Base-by-base conservation (phyloP, 2,797 vertebrate genomes). In the Poeciliopsis presidionis region DNA sequence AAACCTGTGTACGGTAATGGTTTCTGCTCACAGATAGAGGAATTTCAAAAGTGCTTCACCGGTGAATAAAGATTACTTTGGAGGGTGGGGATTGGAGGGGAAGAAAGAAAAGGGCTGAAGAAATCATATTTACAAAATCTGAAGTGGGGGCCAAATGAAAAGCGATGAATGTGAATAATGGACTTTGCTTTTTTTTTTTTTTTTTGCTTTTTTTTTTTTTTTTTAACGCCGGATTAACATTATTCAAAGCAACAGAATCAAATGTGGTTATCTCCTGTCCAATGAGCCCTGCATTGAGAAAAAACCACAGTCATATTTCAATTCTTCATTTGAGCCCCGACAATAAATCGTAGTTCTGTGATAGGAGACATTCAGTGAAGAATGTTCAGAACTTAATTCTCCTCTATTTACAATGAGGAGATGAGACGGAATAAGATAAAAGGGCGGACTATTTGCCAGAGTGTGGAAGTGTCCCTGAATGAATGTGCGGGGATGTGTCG, bases 61-160 rank as follows among this genome's bases (percentile, higher is more conserved):
- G 83, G 91, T 92, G 92, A 95, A 95, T 92, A 76, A 89, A 94
- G 94, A 95, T 92, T 94, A 91, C 92, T 93, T 92, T 89, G 71
- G 91, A 70, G 46, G 69, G 87, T 84, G 81, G 85, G 2, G 51
- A 53, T 53, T 53, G 51, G 45, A 20, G 85, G 6, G 22, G 0
- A 4, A 39, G 61, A 57, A 53, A 55, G 75, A 75, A 74, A 36
- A 43, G 9, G 12, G 71, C 77, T 81, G 79, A 87, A 89, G 91
- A 95, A 95, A 94, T 94, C 91, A 94, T 95, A 95, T 96, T 96
- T 95, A 95, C 93, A 94, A 94, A 94, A 95, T 93, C 92, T 93
- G 84, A 81, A 93, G 91, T 87, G 89, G 90, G 65, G 86, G 87
- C 86, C 90, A 92, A 94, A 94, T 94, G 92, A 95, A 95, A 94